Evolutionary conservation across 1,140 invertebrate genomes (phyloP), one percentile per base, ranked within the genome.

Genomic region (Phocides pigmalion): DNA sequence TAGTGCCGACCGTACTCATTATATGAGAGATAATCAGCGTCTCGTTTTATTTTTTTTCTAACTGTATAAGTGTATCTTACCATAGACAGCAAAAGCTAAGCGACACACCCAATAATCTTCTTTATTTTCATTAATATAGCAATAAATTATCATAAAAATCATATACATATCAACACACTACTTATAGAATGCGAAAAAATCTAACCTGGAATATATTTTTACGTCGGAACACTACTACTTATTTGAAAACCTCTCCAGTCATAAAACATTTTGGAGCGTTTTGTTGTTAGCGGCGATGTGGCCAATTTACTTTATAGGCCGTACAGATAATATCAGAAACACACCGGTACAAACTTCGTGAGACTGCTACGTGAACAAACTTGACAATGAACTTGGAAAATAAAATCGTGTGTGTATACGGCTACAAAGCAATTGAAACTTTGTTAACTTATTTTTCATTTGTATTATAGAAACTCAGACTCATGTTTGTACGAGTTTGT

Each of bases 311-410:
- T 42, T 44, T 22, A 28, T 56, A 44, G 53, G 22, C 62, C 61
- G 44, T 65, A 68, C 47, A 64, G 66, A 70, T 70, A 76, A 73
- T 74, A 76, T 76, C 72, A 74, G 69, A 76, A 78, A 75, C 56
- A 71, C 74, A 74, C 70, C 51, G 58, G 67, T 56, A 64, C 42
- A 78, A 81, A 79, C 68, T 84, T 84, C 64, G 69, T 37, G 51
- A 70, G 66, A 51, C 61, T 44, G 70, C 66, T 73, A 79, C 79
- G 79, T 84, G 82, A 73, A 70, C 54, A 49, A 76, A 84, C 78
- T 84, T 69, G 62, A 62, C 74, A 81, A 84, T 77, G 68, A 70
- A 68, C 62, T 67, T 68, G 59, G 56, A 39, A 63, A 61, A 56
- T 56, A 56, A 56, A 56, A 56, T 56, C 19, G 53, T 35, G 28